Evolutionary conservation across 1,140 invertebrate genomes (phyloP), one percentile per base, ranked within the genome.

Genomic region (Pseudobourletiella spinata): DNA sequence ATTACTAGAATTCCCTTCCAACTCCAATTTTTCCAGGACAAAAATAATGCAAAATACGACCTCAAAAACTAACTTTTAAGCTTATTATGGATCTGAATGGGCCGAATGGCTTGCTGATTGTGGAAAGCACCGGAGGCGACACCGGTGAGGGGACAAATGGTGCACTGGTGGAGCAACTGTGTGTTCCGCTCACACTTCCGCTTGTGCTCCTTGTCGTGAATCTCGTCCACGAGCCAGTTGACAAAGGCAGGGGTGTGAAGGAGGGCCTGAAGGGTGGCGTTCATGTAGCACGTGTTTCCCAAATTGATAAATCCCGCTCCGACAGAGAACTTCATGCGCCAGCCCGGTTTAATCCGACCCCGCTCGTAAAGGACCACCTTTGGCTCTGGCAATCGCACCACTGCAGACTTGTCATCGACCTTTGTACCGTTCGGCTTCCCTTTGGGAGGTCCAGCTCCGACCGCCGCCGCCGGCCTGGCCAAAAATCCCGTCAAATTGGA

Each of bases 271-370:
- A 97, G 77, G 32, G 89, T 93, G 1, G 93, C 92, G 77, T 98
- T 98, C 48, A 98, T 78, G 74, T 96, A 97, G 76, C 93, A 98
- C 20, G 92, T 95, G 75, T 96, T 96, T 56, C 93, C 93, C 74
- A 95, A 82, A 80, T 97, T 98, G 52, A 85, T 82, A 80, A 97
- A 86, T 24, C 93, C 95, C 67, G 87, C 82, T 15, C 93, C 93
- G 50, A 90, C 82, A 51, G 83, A 81, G 59, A 79, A 79, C 3
- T 61, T 61, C 3, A 79, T 77, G 57, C 80, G 77, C 89, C 90
- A 95, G 14, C 91, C 89, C 46, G 93, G 79, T 55, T 82, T 80
- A 0, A 95, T 83, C 67, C 85, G 84, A 61, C 91, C 85, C 44
- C 86, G 75, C 26, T 84, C 82, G 74, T 85, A 94, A 2, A 95